These are phyloP conservation scores for Branchipolynoe longqiensis DNA, from an alignment of 2,888 invertebrate genomes.

Conservation along the genomic window DNA sequence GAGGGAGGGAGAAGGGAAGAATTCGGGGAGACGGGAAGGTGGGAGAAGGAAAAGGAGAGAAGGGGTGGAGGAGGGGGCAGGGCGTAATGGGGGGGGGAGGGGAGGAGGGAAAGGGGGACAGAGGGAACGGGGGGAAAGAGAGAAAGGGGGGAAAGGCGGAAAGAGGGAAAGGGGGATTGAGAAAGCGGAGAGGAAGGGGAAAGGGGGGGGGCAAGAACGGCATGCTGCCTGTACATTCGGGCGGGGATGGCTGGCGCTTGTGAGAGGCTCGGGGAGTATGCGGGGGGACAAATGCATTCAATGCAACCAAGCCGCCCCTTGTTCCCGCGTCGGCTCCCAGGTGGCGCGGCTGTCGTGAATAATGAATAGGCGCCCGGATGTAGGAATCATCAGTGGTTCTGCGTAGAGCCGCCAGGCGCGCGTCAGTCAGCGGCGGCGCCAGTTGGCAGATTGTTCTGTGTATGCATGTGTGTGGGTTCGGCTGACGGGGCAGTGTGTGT, in stretches of 20 bases:
- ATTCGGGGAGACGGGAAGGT: too few relatives aligned
- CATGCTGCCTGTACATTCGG: too few relatives aligned
- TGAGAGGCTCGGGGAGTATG: too few relatives aligned
- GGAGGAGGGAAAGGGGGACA: too few relatives aligned
- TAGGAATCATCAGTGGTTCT: slow-evolving; percentile 15
- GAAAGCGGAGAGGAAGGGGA: too few relatives aligned
- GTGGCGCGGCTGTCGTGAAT: slow-evolving; percentile 1
- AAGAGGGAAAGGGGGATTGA: too few relatives aligned
- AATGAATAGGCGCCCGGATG: slow-evolving; percentile 29
- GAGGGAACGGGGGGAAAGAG: background rate
- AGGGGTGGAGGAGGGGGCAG: too few relatives aligned
- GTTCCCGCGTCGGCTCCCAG: slow-evolving; percentile 1
- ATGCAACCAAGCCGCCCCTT: background rate
- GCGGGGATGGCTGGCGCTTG: too few relatives aligned
- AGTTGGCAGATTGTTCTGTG: background rate
- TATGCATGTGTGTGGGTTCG: background rate
- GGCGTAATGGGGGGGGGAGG: too few relatives aligned
- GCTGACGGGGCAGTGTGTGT: background rate
- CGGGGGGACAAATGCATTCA: background rate
- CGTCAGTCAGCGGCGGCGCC: background rate
- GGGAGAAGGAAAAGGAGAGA: too few relatives aligned
- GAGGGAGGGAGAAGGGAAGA: too few relatives aligned
- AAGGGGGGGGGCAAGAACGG: too few relatives aligned
- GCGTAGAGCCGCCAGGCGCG: slow-evolving; percentile 2
- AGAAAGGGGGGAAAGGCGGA: background rate